phyloP scores from a whole-genome alignment of 1,140 invertebrate genomes.

The Halesus radiatus region DNA sequence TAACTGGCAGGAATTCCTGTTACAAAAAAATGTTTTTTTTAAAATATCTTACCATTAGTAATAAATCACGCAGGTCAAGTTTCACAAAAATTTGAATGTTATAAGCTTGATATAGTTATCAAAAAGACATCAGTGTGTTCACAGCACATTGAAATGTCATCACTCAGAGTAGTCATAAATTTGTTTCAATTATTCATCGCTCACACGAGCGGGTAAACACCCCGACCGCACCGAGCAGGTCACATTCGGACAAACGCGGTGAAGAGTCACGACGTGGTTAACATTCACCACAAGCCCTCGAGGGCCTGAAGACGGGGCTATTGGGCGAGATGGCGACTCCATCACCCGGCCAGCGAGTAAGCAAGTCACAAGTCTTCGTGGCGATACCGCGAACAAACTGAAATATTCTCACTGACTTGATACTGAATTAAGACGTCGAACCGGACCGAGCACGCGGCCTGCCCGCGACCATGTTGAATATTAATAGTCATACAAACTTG shows the following conservation, averaged over 20 bases:
- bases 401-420: slow-evolving; percentile 55
- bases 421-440: slow-evolving; percentile 55
- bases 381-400: slow-evolving; percentile 36
- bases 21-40: too few relatives aligned
- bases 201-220: slow-evolving; percentile 18
- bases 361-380: neutral
- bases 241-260: slow-evolving; percentile 21
- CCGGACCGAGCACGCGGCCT: slow-evolving; percentile 45
- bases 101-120: too few relatives aligned
- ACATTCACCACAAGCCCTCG: slow-evolving; percentile 23
- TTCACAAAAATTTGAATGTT: too few relatives aligned
- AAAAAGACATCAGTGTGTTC: neutral
- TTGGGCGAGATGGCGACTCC: slow-evolving; percentile 2
- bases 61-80: too few relatives aligned
- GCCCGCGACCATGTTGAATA: slow-evolving; percentile 57
- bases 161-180: slow-evolving; percentile 22
- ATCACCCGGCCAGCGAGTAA: slow-evolving; percentile 3
- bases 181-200: slow-evolving; percentile 27
- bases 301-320: neutral
- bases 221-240: slow-evolving; percentile 6
- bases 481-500: slow-evolving; percentile 58
- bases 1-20: too few relatives aligned
- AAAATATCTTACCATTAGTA: too few relatives aligned
- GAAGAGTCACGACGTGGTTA: neutral
- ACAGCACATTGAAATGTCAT: slow-evolving; percentile 35